Percentiles rank a stretch among this genome's conserved stretches.
These are phyloP conservation scores for Antrozous pallidus DNA, from an alignment of 2,797 vertebrate species.

Conservation along the genomic window DNA sequence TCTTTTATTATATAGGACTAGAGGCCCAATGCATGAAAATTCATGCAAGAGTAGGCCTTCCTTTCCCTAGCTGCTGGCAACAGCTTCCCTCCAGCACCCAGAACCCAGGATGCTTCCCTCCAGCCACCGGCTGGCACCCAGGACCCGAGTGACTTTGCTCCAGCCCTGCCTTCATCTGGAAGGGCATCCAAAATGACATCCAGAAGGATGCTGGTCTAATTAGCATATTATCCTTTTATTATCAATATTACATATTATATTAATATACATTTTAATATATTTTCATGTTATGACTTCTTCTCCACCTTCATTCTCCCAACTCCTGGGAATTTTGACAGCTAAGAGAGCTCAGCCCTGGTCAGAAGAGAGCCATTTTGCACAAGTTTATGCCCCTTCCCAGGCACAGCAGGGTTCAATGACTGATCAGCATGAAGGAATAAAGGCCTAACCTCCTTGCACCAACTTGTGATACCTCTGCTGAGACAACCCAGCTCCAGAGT, in stretches of 20 bases:
- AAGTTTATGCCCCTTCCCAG: neutral
- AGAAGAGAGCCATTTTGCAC: neutral
- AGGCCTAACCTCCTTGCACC: neutral
- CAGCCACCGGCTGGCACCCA: too few relatives aligned
- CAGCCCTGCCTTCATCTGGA: too few relatives aligned
- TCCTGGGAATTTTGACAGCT: neutral
- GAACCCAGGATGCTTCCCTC: too few relatives aligned
- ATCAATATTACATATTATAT: neutral
- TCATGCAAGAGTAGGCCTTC: too few relatives aligned
- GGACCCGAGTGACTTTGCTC: too few relatives aligned
- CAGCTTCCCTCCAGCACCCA: too few relatives aligned
- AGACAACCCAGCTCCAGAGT: accelerated
- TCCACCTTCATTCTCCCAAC: neutral
- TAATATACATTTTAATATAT: neutral
- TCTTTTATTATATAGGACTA: too few relatives aligned
- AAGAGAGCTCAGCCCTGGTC: neutral
- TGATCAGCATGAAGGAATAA: neutral
- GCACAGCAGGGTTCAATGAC: neutral
- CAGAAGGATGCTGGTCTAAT: too few relatives aligned
- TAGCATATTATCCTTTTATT: too few relatives aligned
- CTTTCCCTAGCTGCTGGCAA: too few relatives aligned
- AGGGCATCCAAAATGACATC: too few relatives aligned
- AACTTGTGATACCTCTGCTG: neutral
- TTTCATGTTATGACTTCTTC: neutral
- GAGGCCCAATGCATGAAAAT: too few relatives aligned